Conservation (phyloP, 2,113 vertebrate genomes). For the Thomomys bottae region DNA sequence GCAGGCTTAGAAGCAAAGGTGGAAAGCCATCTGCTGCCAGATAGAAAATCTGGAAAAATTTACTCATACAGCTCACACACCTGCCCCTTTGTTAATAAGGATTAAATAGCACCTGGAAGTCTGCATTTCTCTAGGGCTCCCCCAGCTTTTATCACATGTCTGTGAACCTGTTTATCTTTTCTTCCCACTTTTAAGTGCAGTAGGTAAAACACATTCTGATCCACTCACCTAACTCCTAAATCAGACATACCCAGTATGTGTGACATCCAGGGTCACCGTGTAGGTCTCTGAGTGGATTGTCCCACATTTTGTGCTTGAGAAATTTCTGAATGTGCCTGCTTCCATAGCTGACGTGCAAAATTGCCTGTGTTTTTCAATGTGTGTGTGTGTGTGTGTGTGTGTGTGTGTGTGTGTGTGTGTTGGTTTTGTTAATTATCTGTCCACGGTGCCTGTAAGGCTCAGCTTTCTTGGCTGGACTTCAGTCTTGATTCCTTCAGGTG, state of each 20-base stretch:
- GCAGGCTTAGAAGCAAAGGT: neutral
- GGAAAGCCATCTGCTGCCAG: neutral
- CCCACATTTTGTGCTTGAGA: neutral
- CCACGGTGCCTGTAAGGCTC: neutral
- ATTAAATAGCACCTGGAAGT: neutral
- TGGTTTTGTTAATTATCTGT: neutral
- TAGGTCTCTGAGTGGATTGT: neutral
- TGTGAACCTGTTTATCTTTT: neutral
- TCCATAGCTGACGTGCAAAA: neutral
- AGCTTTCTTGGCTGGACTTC: neutral
- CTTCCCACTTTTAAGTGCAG: neutral
- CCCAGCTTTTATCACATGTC: neutral
- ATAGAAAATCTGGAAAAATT: constrained; percentile 15
- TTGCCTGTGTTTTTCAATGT: neutral
- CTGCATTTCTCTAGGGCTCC: neutral
- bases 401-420: too few species aligned
- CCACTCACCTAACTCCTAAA: neutral
- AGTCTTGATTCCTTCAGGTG: neutral
- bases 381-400: too few species aligned
- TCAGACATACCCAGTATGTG: neutral
- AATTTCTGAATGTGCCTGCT: neutral
- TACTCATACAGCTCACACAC: neutral
- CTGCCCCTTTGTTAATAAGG: neutral
- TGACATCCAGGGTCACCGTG: neutral
- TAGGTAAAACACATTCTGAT: neutral